A percentile compares a stretch with the other conserved stretches of the same genome.
phyloP scores from a whole-genome alignment of 2,888 invertebrate species.

The Antheraea yamamai region DNA sequence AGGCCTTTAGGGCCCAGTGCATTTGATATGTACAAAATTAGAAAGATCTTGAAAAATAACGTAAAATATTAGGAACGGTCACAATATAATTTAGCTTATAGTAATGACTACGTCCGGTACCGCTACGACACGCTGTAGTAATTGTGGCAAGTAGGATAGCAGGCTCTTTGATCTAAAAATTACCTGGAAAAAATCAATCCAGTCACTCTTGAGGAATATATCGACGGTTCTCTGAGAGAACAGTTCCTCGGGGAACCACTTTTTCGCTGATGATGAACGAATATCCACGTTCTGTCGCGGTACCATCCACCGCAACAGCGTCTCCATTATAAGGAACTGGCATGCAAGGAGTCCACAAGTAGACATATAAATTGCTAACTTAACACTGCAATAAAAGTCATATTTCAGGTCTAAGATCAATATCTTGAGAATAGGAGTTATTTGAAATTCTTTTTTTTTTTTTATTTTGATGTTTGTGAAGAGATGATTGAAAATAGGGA shows the following conservation, averaged over 20 bases:
- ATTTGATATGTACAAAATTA: too few relatives aligned
- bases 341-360: conserved; percentile 51
- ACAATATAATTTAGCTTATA: too few relatives aligned
- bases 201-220: conserved; percentile 54
- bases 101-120: too few relatives aligned
- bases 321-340: conserved; percentile 58
- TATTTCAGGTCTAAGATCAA: neutral
- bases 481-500: too few relatives aligned
- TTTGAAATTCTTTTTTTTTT: too few relatives aligned
- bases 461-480: too few relatives aligned
- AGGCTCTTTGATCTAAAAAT: neutral
- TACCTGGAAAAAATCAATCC: conserved; percentile 60
- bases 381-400: conserved; percentile 36
- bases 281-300: conserved; percentile 46
- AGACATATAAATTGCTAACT: conserved; percentile 46
- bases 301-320: conserved; percentile 62
- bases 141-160: too few relatives aligned
- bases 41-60: too few relatives aligned
- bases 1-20: too few relatives aligned
- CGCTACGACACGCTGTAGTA: too few relatives aligned
- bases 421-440: too few relatives aligned
- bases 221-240: conserved; percentile 39
- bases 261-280: conserved; percentile 42
- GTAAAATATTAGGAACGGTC: too few relatives aligned
- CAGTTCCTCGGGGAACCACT: conserved; percentile 53